Percentiles rank a stretch among this genome's conserved stretches.
These are phyloP conservation scores for Bombus soroeensis DNA, from an alignment of 1,140 invertebrate genomes.

Conservation along the genomic window DNA sequence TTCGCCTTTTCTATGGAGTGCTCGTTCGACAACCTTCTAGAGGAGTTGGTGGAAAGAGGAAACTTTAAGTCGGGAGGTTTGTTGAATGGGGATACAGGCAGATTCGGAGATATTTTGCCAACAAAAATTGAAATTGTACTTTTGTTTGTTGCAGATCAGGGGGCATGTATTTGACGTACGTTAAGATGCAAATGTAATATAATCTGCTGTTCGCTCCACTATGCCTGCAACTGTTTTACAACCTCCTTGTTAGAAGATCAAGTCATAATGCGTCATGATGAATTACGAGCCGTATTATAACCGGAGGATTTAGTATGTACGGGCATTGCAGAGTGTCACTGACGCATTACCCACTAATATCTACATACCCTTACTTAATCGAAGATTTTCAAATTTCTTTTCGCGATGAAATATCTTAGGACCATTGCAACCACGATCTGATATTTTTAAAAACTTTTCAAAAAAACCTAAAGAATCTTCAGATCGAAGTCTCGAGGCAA, in stretches of 20 bases:
- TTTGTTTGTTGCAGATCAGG: no score
- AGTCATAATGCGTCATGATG: neutral
- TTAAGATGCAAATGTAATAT: no score
- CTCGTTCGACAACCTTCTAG: constrained; percentile 15
- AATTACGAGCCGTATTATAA: neutral
- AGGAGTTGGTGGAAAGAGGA: neutral
- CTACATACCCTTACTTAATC: neutral
- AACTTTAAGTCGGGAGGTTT: neutral
- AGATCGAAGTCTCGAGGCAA: neutral
- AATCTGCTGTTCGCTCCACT: no score
- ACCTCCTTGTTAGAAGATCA: neutral
- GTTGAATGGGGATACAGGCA: neutral
- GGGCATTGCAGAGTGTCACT: neutral
- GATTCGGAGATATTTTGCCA: neutral
- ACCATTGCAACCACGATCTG: no score
- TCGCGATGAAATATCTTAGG: no score
- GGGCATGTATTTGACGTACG: no score
- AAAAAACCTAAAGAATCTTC: neutral
- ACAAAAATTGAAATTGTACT: neutral
- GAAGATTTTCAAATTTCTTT: neutral
- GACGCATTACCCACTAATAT: neutral
- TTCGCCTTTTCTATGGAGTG: neutral
- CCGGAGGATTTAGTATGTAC: neutral
- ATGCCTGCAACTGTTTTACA: neutral
- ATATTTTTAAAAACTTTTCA: neutral